These are phyloP conservation scores for Thermophis baileyi DNA, from an alignment of 2,113 vertebrate species.

Conservation along the genomic window DNA sequence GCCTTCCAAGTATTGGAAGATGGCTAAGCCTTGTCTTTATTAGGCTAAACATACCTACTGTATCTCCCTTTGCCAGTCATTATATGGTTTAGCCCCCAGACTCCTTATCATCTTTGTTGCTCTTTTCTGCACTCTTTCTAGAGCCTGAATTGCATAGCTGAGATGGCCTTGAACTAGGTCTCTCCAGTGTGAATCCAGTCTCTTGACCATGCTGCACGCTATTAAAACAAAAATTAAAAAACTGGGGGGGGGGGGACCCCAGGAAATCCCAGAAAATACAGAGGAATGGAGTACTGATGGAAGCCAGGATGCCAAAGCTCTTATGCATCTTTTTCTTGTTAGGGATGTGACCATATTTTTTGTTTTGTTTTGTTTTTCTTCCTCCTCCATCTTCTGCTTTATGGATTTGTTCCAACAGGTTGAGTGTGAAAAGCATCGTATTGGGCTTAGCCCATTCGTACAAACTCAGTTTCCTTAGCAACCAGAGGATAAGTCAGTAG, in stretches of 20 bases:
- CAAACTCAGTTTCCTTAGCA: slow-evolving; percentile 14
- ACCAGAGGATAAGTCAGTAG: background rate
- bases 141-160: background rate
- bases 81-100: background rate
- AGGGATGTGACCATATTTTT: background rate
- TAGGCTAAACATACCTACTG: background rate
- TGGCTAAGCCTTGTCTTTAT: background rate
- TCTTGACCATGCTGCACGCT: background rate
- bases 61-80: no score
- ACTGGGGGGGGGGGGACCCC: no score
- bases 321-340: background rate
- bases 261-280: background rate
- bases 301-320: background rate
- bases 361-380: background rate
- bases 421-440: background rate
- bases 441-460: background rate
- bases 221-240: background rate
- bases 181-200: background rate
- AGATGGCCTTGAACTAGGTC: background rate
- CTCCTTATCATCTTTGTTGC: background rate
- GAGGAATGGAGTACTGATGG: background rate
- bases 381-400: background rate
- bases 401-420: background rate
- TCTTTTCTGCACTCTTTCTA: background rate
- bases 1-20: background rate